Evolutionary conservation across 2,888 invertebrate species (phyloP).

Genomic region (Embidobia sp.): DNA sequence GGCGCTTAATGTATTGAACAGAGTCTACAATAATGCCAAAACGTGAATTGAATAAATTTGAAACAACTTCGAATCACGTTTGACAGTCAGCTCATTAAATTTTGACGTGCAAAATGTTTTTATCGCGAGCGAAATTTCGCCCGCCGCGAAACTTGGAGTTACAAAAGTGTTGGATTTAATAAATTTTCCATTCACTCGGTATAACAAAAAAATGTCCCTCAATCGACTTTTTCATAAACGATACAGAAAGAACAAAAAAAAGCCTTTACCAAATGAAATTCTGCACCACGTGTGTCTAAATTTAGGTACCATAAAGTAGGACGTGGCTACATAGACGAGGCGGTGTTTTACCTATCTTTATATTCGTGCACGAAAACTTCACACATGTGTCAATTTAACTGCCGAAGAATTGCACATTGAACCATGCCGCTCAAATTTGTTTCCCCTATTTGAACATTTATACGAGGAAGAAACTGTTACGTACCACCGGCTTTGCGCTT

Average conservation of each 20-base stretch:
- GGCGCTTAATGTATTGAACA: too few species aligned
- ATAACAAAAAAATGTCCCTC: conserved; percentile 36
- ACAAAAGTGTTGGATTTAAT: conserved; percentile 4
- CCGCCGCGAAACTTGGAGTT: conserved; percentile 1
- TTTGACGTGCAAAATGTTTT: conserved; percentile 14
- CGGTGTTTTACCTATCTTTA: conserved; percentile 18
- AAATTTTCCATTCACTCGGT: conserved; percentile 11
- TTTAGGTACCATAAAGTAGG: conserved; percentile 37
- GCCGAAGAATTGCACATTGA: conserved; percentile 40
- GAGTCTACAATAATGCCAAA: not conserved
- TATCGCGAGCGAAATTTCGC: conserved; percentile 11
- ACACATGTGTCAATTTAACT: conserved; percentile 25
- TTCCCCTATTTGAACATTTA: conserved; percentile 33
- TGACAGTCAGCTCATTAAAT: conserved; percentile 16
- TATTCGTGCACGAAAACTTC: conserved; percentile 22
- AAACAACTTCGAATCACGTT: not conserved
- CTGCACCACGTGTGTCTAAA: conserved; percentile 10
- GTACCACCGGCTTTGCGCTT: conserved; percentile 29
- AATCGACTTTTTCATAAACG: too few species aligned
- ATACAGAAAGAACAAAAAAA: too few species aligned
- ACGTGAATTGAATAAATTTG: conserved; percentile 1
- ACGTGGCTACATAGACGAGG: conserved; percentile 14
- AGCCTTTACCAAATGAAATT: conserved; percentile 27
- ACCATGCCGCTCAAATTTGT: conserved; percentile 23
- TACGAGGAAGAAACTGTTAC: conserved; percentile 30